phyloP scores from a whole-genome alignment of 92 coral and sea anemone species.

The Paragorgia papillata region DNA sequence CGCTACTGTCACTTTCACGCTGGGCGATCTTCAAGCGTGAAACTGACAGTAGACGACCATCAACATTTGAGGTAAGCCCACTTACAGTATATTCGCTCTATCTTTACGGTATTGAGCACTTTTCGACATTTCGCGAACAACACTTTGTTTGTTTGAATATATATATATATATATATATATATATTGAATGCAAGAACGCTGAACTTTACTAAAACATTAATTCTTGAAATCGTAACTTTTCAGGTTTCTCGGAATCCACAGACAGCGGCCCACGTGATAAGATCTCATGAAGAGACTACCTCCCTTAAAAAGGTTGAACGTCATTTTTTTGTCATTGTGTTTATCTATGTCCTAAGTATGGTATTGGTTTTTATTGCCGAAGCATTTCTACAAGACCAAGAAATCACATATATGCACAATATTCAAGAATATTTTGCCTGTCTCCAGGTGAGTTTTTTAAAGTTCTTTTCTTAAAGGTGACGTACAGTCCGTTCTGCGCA shows the following conservation, averaged over 20 bases:
- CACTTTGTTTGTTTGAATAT: too few species aligned
- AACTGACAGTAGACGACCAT: too few species aligned
- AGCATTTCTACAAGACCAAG: slow-evolving; percentile 59
- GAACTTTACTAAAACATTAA: too few species aligned
- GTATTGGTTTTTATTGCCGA: slow-evolving; percentile 66
- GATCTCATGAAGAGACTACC: slow-evolving; percentile 74
- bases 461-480: not conserved
- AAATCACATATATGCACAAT: slow-evolving; percentile 44
- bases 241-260: slow-evolving; percentile 42
- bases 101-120: too few species aligned
- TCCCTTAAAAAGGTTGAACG: slow-evolving; percentile 81
- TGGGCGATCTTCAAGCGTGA: too few species aligned
- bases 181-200: too few species aligned
- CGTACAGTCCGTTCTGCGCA: too few species aligned
- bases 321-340: slow-evolving; percentile 79
- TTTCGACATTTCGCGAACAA: too few species aligned
- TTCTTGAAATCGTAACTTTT: not conserved
- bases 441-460: slow-evolving; percentile 64
- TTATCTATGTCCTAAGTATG: slow-evolving; percentile 61
- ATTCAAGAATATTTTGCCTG: slow-evolving; percentile 69
- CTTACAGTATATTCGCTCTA: too few species aligned
- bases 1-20: too few species aligned
- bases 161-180: too few species aligned
- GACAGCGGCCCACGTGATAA: slow-evolving; percentile 66
- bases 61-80: too few species aligned